Evolutionary conservation across 2,888 invertebrate species (phyloP).

Genomic region (Sinhomidia bicolor): DNA sequence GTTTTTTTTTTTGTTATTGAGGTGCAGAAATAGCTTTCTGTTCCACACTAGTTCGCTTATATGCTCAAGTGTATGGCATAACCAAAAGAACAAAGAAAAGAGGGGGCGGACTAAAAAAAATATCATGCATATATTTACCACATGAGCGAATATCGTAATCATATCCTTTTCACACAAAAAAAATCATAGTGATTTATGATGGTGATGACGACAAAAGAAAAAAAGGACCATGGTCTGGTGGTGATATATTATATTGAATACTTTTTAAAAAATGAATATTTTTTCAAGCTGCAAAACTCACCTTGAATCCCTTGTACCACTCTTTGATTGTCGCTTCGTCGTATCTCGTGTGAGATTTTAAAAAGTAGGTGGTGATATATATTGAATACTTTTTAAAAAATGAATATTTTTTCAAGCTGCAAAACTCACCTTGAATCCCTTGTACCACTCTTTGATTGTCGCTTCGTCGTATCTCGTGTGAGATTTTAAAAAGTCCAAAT

Average conservation of each 20-base stretch:
- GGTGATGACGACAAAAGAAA: neutral
- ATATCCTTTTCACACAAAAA: neutral
- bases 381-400: too few species aligned
- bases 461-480: slow-evolving; percentile 99
- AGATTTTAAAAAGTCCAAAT: slow-evolving; percentile 98
- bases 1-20: neutral
- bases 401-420: too few species aligned
- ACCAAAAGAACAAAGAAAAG: neutral
- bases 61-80: too few species aligned
- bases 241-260: too few species aligned
- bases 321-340: slow-evolving; percentile 99
- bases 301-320: slow-evolving; percentile 99
- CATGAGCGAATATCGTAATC: too few species aligned
- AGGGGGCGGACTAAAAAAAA: neutral
- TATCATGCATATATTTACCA: neutral
- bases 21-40: neutral
- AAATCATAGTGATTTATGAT: neutral
- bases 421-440: slow-evolving; percentile 99
- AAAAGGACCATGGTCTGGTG: slow-evolving; percentile 14
- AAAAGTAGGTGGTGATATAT: too few species aligned
- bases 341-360: slow-evolving; percentile 98
- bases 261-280: too few species aligned
- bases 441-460: slow-evolving; percentile 99
- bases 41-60: neutral
- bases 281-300: too few species aligned